Percentiles rank a stretch among this genome's conserved stretches.
Conservation (phyloP, 2,888 invertebrate species). For the Kuschelorhynchus macadamiae region DNA sequence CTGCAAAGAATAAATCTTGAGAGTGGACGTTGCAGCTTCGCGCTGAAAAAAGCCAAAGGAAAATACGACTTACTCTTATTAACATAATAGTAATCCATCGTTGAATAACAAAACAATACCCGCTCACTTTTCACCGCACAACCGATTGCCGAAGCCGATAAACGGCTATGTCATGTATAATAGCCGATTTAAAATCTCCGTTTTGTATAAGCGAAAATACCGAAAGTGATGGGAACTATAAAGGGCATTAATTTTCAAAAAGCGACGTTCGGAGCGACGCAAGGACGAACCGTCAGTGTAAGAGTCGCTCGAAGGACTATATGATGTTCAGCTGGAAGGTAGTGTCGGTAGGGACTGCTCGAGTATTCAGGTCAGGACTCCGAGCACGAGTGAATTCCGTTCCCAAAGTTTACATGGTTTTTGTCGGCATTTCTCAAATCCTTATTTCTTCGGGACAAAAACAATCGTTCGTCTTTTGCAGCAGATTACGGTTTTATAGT, state of each 20-base stretch:
- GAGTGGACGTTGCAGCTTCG: constrained; percentile 28
- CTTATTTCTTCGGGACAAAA: constrained; percentile 34
- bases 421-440: constrained; percentile 36
- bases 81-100: constrained; percentile 52
- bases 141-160: constrained; percentile 43
- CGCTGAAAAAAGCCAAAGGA: constrained; percentile 36
- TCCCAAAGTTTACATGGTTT: constrained; percentile 37
- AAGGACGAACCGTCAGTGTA: constrained; percentile 33
- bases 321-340: constrained; percentile 28
- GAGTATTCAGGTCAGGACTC: constrained; percentile 48
- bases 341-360: constrained; percentile 33
- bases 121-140: constrained; percentile 49
- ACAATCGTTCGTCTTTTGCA: constrained; percentile 39
- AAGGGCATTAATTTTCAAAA: constrained; percentile 38
- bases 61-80: constrained; percentile 51
- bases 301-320: constrained; percentile 34
- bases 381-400: constrained; percentile 31
- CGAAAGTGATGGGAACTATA: constrained; percentile 35
- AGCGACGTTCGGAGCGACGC: constrained; percentile 19
- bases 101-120: constrained; percentile 41
- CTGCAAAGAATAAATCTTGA: constrained; percentile 36
- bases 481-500: constrained; percentile 33
- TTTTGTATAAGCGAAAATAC: constrained; percentile 35
- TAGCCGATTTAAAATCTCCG: constrained; percentile 31
- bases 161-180: constrained; percentile 38